Conservation (phyloP, 2,888 invertebrate species). For the Pyrrhia umbra region DNA sequence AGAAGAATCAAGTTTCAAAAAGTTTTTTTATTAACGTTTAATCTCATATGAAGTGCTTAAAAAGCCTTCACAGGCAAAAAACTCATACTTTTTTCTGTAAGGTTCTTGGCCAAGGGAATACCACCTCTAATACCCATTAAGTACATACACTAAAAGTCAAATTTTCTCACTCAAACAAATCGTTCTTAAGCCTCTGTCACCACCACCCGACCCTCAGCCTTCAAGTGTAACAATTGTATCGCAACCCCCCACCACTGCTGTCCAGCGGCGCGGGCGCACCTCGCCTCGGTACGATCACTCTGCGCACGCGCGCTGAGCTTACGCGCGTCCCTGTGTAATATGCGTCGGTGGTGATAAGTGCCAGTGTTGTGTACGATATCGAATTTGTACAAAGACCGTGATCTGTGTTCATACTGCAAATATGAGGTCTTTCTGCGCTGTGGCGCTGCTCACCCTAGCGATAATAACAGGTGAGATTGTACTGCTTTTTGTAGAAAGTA, state of each 20-base stretch:
- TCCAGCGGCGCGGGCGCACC: conserved; percentile 56
- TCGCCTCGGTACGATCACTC: conserved; percentile 70
- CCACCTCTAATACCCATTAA: conserved; percentile 23
- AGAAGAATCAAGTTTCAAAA: no score
- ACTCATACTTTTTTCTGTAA: no score
- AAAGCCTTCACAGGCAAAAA: conserved; percentile 24
- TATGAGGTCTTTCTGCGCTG: conserved; percentile 83
- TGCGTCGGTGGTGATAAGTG: conserved; percentile 86
- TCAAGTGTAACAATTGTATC: conserved; percentile 74
- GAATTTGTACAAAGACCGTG: conserved; percentile 72
- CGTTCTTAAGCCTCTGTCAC: conserved; percentile 50
- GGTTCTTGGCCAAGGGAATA: conserved; percentile 37
- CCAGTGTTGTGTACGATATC: conserved; percentile 82
- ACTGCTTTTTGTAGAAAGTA: conserved; percentile 3
- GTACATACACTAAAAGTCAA: conserved; percentile 9
- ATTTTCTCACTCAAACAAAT: background rate
- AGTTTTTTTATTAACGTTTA: no score
- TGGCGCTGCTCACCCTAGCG: conserved; percentile 79
- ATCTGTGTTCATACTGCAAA: conserved; percentile 71
- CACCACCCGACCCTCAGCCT: conserved; percentile 62
- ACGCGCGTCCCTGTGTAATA: conserved; percentile 84
- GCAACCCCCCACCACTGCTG: conserved; percentile 73
- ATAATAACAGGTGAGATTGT: conserved; percentile 81
- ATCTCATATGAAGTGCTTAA: conserved; percentile 9
- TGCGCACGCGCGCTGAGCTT: conserved; percentile 84